Evolutionary conservation across 2,888 invertebrate species (phyloP).

Genomic region (Drosophila cognata): DNA sequence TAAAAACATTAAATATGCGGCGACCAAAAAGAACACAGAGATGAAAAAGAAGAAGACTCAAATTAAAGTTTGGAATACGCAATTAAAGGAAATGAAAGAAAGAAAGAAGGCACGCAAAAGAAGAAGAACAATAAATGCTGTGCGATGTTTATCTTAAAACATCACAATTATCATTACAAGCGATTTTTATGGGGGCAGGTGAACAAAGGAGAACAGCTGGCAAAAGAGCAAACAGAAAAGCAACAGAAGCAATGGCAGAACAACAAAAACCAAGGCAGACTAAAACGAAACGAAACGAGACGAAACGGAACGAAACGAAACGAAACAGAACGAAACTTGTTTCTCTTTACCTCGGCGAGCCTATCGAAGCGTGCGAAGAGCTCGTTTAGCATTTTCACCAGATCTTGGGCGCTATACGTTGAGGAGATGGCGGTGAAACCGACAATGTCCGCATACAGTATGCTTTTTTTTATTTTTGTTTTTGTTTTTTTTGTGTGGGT

Average conservation of each 20-base stretch:
- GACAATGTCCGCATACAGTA: slow-evolving; percentile 98
- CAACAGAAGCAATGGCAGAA: slow-evolving; percentile 13
- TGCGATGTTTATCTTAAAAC: slow-evolving; percentile 50
- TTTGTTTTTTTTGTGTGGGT: slow-evolving; percentile 19
- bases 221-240: slow-evolving; percentile 29
- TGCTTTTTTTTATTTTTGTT: slow-evolving; percentile 86
- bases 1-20: slow-evolving; percentile 5
- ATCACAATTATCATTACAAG: slow-evolving; percentile 50
- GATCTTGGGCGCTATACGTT: slow-evolving; percentile 97
- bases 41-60: slow-evolving; percentile 32
- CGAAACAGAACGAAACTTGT: slow-evolving; percentile 32
- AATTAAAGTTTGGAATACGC: slow-evolving; percentile 52
- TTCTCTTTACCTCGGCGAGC: slow-evolving; percentile 89
- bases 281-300: neutral
- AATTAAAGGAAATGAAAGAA: slow-evolving; percentile 41
- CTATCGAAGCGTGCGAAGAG: slow-evolving; percentile 97
- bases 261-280: slow-evolving; percentile 4
- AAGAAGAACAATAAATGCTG: slow-evolving; percentile 29
- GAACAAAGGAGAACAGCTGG: slow-evolving; percentile 48
- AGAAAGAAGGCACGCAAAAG: slow-evolving; percentile 3
- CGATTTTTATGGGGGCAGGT: slow-evolving; percentile 40
- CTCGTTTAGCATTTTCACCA: slow-evolving; percentile 97
- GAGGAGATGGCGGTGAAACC: slow-evolving; percentile 98
- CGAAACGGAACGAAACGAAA: slow-evolving; percentile 4
- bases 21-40: slow-evolving; percentile 25